phyloP scores from a whole-genome alignment of 2,113 vertebrate species.

The Barbus barbus region DNA sequence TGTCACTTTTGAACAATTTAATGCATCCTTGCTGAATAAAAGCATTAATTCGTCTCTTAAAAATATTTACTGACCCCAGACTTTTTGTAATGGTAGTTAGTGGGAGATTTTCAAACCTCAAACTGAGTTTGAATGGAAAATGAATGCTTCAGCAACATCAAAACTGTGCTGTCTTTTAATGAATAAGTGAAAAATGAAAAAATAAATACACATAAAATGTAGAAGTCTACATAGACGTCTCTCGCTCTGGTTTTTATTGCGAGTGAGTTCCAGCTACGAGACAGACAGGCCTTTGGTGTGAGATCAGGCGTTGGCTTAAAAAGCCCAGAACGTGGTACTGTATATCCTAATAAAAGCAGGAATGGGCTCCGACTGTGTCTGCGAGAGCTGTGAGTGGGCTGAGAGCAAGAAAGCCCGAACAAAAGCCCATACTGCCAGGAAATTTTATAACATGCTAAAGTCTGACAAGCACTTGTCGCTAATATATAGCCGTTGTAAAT shows the following conservation, averaged over 20 bases:
- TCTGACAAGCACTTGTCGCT: conserved; percentile 62
- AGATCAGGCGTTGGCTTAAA: conserved; percentile 66
- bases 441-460: conserved; percentile 77
- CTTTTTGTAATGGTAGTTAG: neutral
- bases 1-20: neutral
- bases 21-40: neutral
- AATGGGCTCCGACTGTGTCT: conserved; percentile 42
- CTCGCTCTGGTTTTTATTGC: conserved; percentile 49
- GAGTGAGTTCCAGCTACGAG: conserved; percentile 58
- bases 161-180: neutral
- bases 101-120: neutral
- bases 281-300: conserved; percentile 67
- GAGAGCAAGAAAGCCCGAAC: conserved; percentile 51
- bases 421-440: conserved; percentile 65
- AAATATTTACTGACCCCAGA: neutral
- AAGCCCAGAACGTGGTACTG: conserved; percentile 61
- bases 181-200: neutral
- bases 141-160: neutral
- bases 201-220: conserved; percentile 18
- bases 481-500: conserved; percentile 73
- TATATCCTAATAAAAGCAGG: conserved; percentile 65
- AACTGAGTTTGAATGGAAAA: neutral
- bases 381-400: conserved; percentile 34
- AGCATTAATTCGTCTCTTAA: neutral
- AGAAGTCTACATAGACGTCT: neutral